Evolutionary conservation across 2,113 vertebrate genomes (phyloP).

Genomic region (Rhea americana): DNA sequence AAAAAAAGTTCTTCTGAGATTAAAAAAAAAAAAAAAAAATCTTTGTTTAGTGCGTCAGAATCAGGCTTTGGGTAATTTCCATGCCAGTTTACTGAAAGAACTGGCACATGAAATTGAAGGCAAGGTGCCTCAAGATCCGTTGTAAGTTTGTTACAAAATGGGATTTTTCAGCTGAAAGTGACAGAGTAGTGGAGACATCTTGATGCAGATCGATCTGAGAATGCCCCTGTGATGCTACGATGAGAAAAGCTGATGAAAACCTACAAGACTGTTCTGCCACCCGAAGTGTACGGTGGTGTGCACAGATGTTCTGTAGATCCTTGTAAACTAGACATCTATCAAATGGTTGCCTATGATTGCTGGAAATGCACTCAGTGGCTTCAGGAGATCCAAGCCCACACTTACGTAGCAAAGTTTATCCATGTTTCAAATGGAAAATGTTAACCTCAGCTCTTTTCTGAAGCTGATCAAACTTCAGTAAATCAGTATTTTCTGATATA

Average conservation of each 20-base stretch:
- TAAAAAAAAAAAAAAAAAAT: background rate
- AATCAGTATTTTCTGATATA: background rate
- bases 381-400: background rate
- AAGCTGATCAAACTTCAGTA: background rate
- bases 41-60: background rate
- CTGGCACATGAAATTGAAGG: background rate
- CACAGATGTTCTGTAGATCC: background rate
- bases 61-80: background rate
- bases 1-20: background rate
- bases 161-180: background rate
- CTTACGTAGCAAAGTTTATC: background rate
- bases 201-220: background rate
- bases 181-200: background rate
- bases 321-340: background rate
- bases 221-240: background rate
- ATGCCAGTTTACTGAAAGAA: background rate
- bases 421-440: background rate
- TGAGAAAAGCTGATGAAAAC: background rate
- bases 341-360: background rate
- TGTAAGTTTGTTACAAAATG: background rate
- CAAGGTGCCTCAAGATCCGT: background rate
- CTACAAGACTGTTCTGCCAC: background rate
- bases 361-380: background rate
- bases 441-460: background rate
- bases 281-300: accelerated